phyloP scores from a whole-genome alignment of 2,888 invertebrate genomes.

The Nemotelus nigrinus region DNA sequence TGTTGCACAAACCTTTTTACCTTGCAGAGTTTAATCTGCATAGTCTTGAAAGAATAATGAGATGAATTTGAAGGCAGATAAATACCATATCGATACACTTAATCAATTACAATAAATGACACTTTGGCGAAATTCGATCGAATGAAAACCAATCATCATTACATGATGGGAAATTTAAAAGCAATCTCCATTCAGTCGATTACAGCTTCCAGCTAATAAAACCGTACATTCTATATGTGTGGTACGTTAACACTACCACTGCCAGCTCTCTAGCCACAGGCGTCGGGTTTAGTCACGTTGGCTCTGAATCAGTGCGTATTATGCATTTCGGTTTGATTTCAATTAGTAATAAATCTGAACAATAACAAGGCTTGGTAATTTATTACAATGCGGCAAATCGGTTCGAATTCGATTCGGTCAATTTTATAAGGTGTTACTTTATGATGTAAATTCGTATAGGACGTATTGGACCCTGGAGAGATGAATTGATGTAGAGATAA shows the following conservation, averaged over 20 bases:
- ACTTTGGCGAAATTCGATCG: too few species aligned
- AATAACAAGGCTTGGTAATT: slow-evolving; percentile 49
- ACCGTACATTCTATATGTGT: neutral
- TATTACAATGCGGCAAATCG: slow-evolving; percentile 33
- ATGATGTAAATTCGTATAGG: slow-evolving; percentile 49
- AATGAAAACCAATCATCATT: neutral
- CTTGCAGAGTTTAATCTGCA: too few species aligned
- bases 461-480: slow-evolving; percentile 48
- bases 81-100: too few species aligned
- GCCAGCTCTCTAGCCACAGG: slow-evolving; percentile 22
- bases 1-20: too few species aligned
- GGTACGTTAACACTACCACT: neutral
- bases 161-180: neutral
- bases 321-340: slow-evolving; percentile 47
- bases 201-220: slow-evolving; percentile 13
- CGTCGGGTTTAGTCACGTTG: neutral
- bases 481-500: slow-evolving; percentile 18
- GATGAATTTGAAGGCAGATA: too few species aligned
- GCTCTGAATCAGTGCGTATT: slow-evolving; percentile 3
- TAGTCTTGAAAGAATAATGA: too few species aligned
- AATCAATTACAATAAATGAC: too few species aligned
- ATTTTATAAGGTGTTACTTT: slow-evolving; percentile 51
- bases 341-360: slow-evolving; percentile 52
- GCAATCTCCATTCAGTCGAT: slow-evolving; percentile 27
- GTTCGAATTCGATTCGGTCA: slow-evolving; percentile 48